A percentile compares a stretch with the other conserved stretches of the same genome.
Conservation (phyloP, 2,113 vertebrate genomes). For the Lasiurus cinereus region DNA sequence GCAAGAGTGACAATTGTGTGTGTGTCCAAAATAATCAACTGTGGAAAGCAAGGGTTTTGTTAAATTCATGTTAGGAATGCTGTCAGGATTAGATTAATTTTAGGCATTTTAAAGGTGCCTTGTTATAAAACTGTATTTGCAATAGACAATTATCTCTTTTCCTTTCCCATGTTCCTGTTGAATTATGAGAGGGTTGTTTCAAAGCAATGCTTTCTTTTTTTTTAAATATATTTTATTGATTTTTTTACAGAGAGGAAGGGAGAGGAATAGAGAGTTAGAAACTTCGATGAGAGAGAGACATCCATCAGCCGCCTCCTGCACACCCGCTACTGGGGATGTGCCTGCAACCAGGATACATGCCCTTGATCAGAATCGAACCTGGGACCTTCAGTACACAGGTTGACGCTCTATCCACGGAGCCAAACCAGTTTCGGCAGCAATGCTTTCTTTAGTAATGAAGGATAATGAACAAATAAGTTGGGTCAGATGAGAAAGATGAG, state of each 20-base stretch:
- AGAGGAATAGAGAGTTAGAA: too few species aligned
- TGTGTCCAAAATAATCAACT: background rate
- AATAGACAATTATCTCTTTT: background rate
- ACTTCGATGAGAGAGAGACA: too few species aligned
- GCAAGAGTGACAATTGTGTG: background rate
- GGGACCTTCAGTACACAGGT: too few species aligned
- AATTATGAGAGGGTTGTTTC: background rate
- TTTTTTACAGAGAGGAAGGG: too few species aligned
- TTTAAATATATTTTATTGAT: too few species aligned
- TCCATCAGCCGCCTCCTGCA: too few species aligned
- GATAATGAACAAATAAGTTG: background rate
- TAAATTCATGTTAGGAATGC: slow-evolving; percentile 1
- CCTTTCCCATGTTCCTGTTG: background rate
- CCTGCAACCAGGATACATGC: too few species aligned
- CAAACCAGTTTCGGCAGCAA: too few species aligned
- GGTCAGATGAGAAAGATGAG: background rate
- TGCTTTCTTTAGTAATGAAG: background rate
- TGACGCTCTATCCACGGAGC: too few species aligned
- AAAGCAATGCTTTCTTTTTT: background rate
- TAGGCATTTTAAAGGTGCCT: background rate
- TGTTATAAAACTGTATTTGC: slow-evolving; percentile 28
- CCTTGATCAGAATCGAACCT: too few species aligned
- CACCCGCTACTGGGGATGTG: too few species aligned
- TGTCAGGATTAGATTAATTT: background rate
- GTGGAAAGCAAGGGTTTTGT: slow-evolving; percentile 17